phyloP scores from a whole-genome alignment of 2,888 invertebrate species.

The Sphecodes monilicornis region DNA sequence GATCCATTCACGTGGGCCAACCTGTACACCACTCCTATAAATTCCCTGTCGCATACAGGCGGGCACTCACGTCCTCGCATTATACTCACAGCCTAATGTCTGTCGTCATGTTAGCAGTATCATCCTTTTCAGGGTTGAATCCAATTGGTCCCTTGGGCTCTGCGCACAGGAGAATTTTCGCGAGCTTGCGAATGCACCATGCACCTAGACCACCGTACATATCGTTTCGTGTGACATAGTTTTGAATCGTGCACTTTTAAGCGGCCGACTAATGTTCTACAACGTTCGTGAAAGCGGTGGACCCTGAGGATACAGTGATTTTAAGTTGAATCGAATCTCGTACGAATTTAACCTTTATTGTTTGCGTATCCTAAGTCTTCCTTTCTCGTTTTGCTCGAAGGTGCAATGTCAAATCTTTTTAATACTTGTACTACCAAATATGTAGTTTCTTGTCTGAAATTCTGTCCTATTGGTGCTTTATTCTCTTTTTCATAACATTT shows the following conservation, averaged over 20 bases:
- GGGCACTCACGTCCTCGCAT: background rate
- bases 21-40: conserved; percentile 1
- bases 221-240: conserved; percentile 38
- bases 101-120: conserved; percentile 68
- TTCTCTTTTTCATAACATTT: too few relatives aligned
- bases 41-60: background rate
- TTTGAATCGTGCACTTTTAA: conserved; percentile 37
- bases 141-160: conserved; percentile 69
- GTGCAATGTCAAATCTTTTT: too few relatives aligned
- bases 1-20: background rate
- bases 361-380: too few relatives aligned
- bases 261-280: conserved; percentile 70
- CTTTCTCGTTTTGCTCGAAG: too few relatives aligned
- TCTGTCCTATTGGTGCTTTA: too few relatives aligned
- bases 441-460: too few relatives aligned
- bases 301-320: conserved; percentile 53
- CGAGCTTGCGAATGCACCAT: conserved; percentile 49
- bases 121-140: conserved; percentile 69
- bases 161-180: conserved; percentile 8
- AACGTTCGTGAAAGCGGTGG: conserved; percentile 71
- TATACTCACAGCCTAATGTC: conserved; percentile 57
- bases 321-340: too few relatives aligned
- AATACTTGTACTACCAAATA: too few relatives aligned
- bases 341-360: too few relatives aligned
- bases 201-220: conserved; percentile 33